Evolutionary conservation across 2,797 vertebrate species (phyloP), one percentile per base, ranked within the genome.

Genomic region (Tangara arthus): DNA sequence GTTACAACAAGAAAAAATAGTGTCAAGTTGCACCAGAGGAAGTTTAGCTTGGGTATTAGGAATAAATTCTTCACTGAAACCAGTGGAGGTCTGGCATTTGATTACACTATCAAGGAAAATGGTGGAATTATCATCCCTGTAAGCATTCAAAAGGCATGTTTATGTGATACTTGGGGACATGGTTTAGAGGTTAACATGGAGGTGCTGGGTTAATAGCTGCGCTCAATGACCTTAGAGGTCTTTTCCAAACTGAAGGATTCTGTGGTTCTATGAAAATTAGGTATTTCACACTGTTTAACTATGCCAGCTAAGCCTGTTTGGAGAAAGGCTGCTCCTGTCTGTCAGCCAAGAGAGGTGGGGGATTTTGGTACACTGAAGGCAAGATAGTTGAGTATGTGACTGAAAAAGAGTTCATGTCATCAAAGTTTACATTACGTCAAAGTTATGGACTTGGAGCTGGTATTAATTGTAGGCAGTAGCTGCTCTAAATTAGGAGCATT

Each of bases 21-120:
- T 18, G 21, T 69, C 6, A 47, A 20, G 5, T 65, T 61, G 9
- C 0, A 0, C 7, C 12, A 47, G 11, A 19, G 5, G 6, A 60
- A 22, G 22, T 55, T 82, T 60, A 35, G 16, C 30, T 27, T 41
- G 24, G 41, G 8, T 59, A 27, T 39, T 17, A 44, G 44, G n/a
- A 71, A 47, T 44, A 46, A 63, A 9, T 26, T 50, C 6, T 61
- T 82, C 12, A 8, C 11, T 3, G 2, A 32, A 89, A 41, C 4
- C 15, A 70, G 28, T 1, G 1, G 34, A 60, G 8, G 1, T 28
- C 8, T 27, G 3, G 11, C 3, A 0, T 8, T 89, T 27, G 24
- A 50, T 41, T 12, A 60, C 4, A 8, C 13, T 72, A 5, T 20
- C 12, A 27, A 30, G 12, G n/a, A 21, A 92, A 32, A 15, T 9